Evolutionary conservation across 2,113 vertebrate species (phyloP).

Genomic region (Phylloscopus trochiloides): DNA sequence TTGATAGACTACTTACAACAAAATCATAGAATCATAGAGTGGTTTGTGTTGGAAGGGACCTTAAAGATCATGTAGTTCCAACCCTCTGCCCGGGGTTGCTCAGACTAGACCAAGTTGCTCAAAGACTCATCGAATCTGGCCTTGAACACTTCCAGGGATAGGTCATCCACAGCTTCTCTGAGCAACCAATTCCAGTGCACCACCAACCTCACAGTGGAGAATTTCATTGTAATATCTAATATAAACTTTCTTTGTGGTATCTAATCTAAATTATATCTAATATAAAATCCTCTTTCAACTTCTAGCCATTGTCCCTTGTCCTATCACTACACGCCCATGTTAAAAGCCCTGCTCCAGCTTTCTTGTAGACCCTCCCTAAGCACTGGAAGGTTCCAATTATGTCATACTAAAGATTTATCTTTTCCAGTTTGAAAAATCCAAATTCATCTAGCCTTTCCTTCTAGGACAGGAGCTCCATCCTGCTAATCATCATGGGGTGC

Average conservation of each 20-base stretch:
- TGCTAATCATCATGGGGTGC: neutral
- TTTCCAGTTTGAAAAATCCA: neutral
- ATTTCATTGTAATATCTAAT: neutral
- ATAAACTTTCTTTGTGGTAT: neutral
- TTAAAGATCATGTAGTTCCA: neutral
- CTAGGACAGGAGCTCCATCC: neutral
- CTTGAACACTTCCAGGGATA: neutral
- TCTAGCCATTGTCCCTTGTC: neutral
- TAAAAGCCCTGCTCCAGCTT: neutral
- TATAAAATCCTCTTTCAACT: neutral
- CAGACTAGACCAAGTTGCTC: neutral
- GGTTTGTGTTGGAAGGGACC: neutral
- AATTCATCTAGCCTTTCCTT: neutral
- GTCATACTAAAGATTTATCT: neutral
- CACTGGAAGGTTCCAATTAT: neutral
- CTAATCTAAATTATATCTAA: neutral
- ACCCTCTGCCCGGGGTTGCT: neutral
- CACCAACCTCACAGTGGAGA: neutral
- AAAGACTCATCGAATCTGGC: neutral
- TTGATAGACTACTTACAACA: neutral
- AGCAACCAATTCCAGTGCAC: neutral
- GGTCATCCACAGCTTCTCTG: neutral
- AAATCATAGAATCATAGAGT: neutral
- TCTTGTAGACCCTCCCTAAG: neutral
- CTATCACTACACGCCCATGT: fast-evolving